Conservation (phyloP, 2,888 invertebrate species). For the Ctenicera cuprea region DNA sequence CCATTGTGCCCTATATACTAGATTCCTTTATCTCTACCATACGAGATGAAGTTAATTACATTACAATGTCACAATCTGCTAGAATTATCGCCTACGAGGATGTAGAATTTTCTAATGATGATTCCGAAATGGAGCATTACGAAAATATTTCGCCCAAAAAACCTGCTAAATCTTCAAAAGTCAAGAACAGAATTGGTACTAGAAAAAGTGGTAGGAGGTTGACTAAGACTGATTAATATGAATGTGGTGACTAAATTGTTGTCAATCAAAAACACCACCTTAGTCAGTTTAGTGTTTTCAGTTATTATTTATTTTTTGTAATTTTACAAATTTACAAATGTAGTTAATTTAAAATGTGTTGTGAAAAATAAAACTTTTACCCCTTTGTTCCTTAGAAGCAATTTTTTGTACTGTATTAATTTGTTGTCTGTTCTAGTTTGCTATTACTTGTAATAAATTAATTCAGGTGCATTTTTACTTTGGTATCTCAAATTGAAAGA, state of each 20-base stretch:
- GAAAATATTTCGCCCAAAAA: slow-evolving; percentile 58
- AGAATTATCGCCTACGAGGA: slow-evolving; percentile 42
- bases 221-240: slow-evolving; percentile 61
- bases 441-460: not conserved
- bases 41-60: slow-evolving; percentile 57
- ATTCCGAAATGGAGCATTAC: slow-evolving; percentile 61
- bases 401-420: not conserved
- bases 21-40: slow-evolving; percentile 53
- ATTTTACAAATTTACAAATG: not conserved
- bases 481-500: slow-evolving; percentile 12
- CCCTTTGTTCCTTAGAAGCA: not conserved
- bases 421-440: not conserved
- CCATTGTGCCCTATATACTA: slow-evolving; percentile 56
- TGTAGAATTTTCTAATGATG: slow-evolving; percentile 60
- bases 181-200: slow-evolving; percentile 58
- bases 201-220: slow-evolving; percentile 64
- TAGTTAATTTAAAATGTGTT: slow-evolving; percentile 3
- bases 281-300: slow-evolving; percentile 9
- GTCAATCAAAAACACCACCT: not conserved
- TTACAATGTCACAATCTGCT: slow-evolving; percentile 54
- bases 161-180: slow-evolving; percentile 56
- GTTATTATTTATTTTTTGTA: slow-evolving; percentile 3
- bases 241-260: slow-evolving; percentile 59
- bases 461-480: not conserved
- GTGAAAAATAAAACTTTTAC: slow-evolving; percentile 15